Evolutionary conservation across 2,888 invertebrate species (phyloP).

Genomic region (Pocota personata): DNA sequence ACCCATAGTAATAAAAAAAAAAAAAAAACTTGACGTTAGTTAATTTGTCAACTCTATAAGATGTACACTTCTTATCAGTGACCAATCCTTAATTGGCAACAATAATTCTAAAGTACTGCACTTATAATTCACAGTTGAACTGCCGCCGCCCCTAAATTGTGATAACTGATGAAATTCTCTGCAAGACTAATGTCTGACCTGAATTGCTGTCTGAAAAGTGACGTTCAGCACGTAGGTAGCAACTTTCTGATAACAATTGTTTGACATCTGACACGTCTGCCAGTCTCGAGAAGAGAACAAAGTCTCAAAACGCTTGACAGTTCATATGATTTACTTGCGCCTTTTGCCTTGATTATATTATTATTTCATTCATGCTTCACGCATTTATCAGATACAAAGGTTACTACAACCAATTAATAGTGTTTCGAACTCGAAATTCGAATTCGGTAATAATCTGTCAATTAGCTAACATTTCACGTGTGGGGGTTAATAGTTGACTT

Average conservation of each 20-base stretch:
- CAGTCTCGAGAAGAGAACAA: not conserved
- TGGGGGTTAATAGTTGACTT: not conserved
- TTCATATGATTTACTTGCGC: not conserved
- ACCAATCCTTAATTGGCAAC: not conserved
- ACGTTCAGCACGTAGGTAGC: constrained; percentile 11
- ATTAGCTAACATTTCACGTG: not conserved
- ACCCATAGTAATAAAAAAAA: no score
- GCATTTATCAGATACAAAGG: not conserved
- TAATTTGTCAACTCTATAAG: not conserved
- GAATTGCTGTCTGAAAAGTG: not conserved
- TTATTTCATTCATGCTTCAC: not conserved
- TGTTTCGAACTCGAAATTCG: not conserved
- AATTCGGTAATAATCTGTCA: not conserved
- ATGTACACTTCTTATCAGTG: not conserved
- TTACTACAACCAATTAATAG: not conserved
- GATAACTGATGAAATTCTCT: not conserved
- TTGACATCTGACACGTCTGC: constrained; percentile 22
- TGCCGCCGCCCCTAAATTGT: not conserved
- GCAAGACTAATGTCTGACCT: not conserved
- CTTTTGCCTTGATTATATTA: not conserved
- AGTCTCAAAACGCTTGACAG: not conserved
- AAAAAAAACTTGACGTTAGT: no score
- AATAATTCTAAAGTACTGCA: not conserved
- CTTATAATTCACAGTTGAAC: not conserved
- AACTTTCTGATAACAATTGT: not conserved